Evolutionary conservation across 2,797 vertebrate genomes (phyloP).

Genomic region (Huso huso): DNA sequence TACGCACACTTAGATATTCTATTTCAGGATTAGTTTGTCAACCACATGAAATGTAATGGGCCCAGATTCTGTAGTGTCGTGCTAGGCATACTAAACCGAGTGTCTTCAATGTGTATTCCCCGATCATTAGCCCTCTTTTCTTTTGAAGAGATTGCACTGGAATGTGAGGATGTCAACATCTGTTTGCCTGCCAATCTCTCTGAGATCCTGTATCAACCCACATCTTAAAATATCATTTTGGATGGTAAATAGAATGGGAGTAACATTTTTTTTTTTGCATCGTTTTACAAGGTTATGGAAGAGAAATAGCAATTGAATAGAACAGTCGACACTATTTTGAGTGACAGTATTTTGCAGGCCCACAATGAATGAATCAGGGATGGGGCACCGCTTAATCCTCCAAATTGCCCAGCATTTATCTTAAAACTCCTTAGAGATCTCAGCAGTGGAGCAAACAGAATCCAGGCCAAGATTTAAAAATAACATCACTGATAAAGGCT

Average conservation of each 20-base stretch:
- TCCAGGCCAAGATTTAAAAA: conserved; percentile 1
- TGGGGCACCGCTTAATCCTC: neutral
- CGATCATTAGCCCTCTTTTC: neutral
- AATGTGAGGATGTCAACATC: neutral
- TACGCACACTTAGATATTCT: too few relatives aligned
- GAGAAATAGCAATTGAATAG: too few relatives aligned
- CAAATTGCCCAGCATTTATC: neutral
- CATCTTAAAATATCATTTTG: too few relatives aligned
- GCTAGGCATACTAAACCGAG: neutral
- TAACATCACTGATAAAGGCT: neutral
- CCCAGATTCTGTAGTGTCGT: neutral
- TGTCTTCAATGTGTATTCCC: neutral
- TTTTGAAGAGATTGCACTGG: neutral
- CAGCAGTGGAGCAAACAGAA: neutral
- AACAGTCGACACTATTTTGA: too few relatives aligned
- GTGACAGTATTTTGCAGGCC: too few relatives aligned
- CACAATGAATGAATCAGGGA: too few relatives aligned
- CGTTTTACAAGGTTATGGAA: too few relatives aligned
- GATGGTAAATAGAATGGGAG: too few relatives aligned
- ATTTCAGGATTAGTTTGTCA: too few relatives aligned
- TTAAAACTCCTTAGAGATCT: neutral
- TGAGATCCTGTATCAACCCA: too few relatives aligned
- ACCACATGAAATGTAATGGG: too few relatives aligned
- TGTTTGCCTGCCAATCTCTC: neutral
- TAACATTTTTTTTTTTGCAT: too few relatives aligned